Percentiles rank a stretch among this genome's conserved stretches.
phyloP scores from a whole-genome alignment of 2,797 vertebrate species.

The Galagoides demidoff region DNA sequence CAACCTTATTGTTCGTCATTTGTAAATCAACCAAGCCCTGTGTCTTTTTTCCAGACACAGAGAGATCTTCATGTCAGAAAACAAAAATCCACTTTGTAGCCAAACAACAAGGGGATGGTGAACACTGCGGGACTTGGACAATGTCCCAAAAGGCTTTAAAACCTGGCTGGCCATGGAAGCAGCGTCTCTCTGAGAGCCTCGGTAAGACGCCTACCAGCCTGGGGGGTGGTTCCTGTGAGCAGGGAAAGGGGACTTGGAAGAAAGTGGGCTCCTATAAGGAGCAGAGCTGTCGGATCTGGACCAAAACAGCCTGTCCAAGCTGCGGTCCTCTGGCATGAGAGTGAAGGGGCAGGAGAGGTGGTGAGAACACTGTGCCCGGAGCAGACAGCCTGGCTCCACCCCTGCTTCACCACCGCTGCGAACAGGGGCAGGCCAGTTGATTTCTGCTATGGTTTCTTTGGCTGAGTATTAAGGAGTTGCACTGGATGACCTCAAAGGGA shows the following conservation, averaged over 20 bases:
- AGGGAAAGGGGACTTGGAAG: not conserved
- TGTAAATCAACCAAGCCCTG: not conserved
- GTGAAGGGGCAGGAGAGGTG: not conserved
- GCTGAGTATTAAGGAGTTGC: not conserved
- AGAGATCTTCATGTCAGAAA: not conserved
- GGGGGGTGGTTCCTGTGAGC: not conserved
- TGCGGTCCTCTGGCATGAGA: not conserved
- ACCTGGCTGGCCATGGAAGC: not conserved
- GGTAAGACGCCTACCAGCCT: not conserved
- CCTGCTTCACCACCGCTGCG: not conserved
- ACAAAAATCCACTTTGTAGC: not conserved
- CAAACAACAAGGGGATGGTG: not conserved
- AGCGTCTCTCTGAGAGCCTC: not conserved
- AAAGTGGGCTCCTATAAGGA: not conserved
- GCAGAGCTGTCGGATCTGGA: not conserved
- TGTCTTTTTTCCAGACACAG: not conserved
- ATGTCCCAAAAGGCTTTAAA: not conserved
- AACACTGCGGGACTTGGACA: not conserved
- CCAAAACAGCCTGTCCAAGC: not conserved
- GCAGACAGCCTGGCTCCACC: not conserved
- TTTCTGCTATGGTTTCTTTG: not conserved
- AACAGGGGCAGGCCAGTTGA: not conserved
- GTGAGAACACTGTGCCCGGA: not conserved
- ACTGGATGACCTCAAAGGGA: not conserved
- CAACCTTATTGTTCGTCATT: not conserved